A percentile compares a stretch with the other conserved stretches of the same genome.
These are phyloP conservation scores for Raja brachyura DNA, from an alignment of 2,113 vertebrate genomes.

Conservation along the genomic window DNA sequence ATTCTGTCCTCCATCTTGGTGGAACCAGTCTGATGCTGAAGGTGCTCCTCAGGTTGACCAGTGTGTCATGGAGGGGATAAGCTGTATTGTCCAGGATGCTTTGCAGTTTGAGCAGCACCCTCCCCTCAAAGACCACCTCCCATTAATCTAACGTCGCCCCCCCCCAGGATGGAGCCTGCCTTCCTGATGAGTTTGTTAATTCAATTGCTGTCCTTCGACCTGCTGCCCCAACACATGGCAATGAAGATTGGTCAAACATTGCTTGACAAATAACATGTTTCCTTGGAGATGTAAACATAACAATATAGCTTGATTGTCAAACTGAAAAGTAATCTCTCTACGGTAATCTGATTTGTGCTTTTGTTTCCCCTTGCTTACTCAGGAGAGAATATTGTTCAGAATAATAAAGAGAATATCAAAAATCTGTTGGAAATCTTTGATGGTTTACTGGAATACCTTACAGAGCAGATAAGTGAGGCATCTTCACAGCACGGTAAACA, in stretches of 20 bases:
- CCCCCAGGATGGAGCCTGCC: too few relatives aligned
- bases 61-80: too few relatives aligned
- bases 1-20: too few relatives aligned
- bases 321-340: neutral
- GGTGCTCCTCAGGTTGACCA: too few relatives aligned
- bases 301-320: neutral
- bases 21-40: too few relatives aligned
- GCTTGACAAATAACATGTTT: neutral
- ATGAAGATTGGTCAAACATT: neutral
- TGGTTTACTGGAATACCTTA: conserved; percentile 88
- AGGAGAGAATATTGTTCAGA: conserved; percentile 90
- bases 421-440: conserved; percentile 96
- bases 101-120: too few relatives aligned
- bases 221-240: too few relatives aligned
- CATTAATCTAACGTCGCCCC: too few relatives aligned
- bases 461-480: conserved; percentile 72
- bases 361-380: neutral
- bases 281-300: neutral
- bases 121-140: too few relatives aligned
- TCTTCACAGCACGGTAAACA: conserved; percentile 64
- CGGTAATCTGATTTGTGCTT: neutral
- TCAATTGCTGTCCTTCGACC: too few relatives aligned
- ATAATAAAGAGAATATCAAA: conserved; percentile 75
- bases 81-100: too few relatives aligned
- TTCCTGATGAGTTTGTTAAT: too few relatives aligned